Conservation (phyloP, 2,113 vertebrate species). For the Antechinus stuartii region DNA sequence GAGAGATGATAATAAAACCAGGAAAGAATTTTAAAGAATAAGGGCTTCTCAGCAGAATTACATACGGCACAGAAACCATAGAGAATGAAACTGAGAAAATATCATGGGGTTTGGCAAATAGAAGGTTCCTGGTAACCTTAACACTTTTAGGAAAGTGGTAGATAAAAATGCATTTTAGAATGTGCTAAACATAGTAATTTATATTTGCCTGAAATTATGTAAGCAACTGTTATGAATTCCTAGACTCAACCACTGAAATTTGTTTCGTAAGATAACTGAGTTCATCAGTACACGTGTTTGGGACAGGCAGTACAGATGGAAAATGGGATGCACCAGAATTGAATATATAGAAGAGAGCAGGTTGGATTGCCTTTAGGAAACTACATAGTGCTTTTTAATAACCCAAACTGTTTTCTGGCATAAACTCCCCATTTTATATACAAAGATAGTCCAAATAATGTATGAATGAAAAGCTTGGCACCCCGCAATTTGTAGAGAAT, state of each 20-base stretch:
- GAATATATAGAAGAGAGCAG: neutral
- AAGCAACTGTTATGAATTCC: neutral
- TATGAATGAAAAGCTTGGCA: neutral
- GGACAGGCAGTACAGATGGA: neutral
- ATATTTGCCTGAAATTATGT: neutral
- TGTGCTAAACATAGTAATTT: neutral
- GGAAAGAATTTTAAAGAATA: neutral
- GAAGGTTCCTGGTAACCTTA: neutral
- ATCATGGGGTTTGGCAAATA: neutral
- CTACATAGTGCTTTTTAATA: neutral
- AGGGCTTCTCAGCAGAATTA: neutral
- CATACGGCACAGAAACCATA: neutral
- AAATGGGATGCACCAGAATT: neutral
- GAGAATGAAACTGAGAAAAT: neutral
- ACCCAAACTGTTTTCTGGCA: neutral
- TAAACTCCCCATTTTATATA: neutral
- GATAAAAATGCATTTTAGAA: neutral
- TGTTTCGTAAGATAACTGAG: neutral
- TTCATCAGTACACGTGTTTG: neutral
- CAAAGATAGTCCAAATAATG: neutral
- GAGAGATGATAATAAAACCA: neutral
- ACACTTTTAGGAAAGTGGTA: neutral
- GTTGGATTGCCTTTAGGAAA: neutral
- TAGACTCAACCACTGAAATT: neutral
- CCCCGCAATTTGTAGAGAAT: neutral